These are phyloP conservation scores for Halocynthia aurantium DNA, from an alignment of 23 tunicate genomes.

Conservation along the genomic window DNA sequence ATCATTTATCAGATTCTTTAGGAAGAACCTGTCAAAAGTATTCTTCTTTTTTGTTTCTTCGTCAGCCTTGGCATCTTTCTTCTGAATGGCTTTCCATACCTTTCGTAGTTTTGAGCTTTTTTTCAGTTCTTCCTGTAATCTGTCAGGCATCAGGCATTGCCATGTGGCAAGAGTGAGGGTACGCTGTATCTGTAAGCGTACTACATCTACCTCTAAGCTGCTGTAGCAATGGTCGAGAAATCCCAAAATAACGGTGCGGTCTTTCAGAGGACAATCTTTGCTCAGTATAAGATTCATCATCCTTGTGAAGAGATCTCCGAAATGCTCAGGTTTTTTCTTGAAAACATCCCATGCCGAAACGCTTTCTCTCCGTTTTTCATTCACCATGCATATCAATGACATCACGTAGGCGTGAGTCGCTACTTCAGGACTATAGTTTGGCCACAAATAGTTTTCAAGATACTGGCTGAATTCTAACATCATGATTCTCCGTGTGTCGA, in stretches of 20 bases:
- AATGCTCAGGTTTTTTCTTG: constrained; percentile 59
- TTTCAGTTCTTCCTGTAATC: constrained; percentile 63
- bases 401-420: constrained; percentile 52
- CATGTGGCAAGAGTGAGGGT: constrained; percentile 77
- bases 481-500: constrained; percentile 60
- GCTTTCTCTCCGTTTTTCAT: constrained; percentile 77
- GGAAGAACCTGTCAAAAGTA: constrained; percentile 58
- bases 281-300: constrained; percentile 72
- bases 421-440: constrained; percentile 56
- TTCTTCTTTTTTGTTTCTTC: constrained; percentile 47
- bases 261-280: constrained; percentile 34
- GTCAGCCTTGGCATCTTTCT: constrained; percentile 78
- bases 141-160: constrained; percentile 60
- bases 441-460: constrained; percentile 97
- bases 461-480: constrained; percentile 89
- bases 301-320: constrained; percentile 50
- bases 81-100: constrained; percentile 59
- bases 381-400: constrained; percentile 91
- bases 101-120: constrained; percentile 64
- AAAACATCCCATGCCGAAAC: constrained; percentile 95
- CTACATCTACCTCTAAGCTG: constrained; percentile 92
- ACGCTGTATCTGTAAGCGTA: constrained; percentile 55
- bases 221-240: constrained; percentile 95
- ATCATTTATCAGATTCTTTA: constrained; percentile 48
- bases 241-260: constrained; percentile 69